Base-by-base conservation (phyloP, 2,797 vertebrate genomes). In the Mustela erminea region DNA sequence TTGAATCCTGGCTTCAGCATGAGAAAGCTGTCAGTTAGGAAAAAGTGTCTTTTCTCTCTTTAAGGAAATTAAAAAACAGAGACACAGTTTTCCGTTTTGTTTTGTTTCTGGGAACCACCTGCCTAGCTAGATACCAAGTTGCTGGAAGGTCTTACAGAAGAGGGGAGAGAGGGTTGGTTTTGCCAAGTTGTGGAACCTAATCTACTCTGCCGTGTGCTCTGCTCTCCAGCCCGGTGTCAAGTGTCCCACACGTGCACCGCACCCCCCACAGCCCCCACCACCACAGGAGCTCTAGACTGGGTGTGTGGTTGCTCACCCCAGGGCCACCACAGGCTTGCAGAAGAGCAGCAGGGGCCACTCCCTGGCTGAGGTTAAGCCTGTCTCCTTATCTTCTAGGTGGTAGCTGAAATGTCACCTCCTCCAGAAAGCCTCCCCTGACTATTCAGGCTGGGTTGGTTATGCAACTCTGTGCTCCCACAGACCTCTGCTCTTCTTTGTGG, bases 261-360 rank as follows among this genome's bases (percentile, higher is more conserved):
- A 0, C 21, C 56, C 8, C 21, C 56, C 21, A 21, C 1, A 0
- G 23, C 23, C 5, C 20, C 18, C 14, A 17, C 8, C 41, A n/a
- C 10, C 29, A 14, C 74, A 7, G 2, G 41, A 29, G 17, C 88
- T 49, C 43, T 20, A 21, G 7, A 14, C 32, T 41, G 32, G 91
- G 21, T 15, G 0, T 23, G 3, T n/a, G 54, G 25, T 18, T 58
- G 64, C 66, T 78, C 23, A 20, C 4, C 32, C 29, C 4, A 4
- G 49, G 18, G 27, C 35, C 5, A 2, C 52, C 18, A 25, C 12
- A 25, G 1, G 10, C 46, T 80, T 35, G 46, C 68, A 18, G 87
- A 78, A 60, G 66, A 38, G 27, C 6, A 74, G 64, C 9, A 2
- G 13, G 2, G 25, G 8, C 25, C 35, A 52, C 6, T 4, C 25